Evolutionary conservation across 1,140 invertebrate genomes (phyloP).

Genomic region (Harpegnathos saltator): DNA sequence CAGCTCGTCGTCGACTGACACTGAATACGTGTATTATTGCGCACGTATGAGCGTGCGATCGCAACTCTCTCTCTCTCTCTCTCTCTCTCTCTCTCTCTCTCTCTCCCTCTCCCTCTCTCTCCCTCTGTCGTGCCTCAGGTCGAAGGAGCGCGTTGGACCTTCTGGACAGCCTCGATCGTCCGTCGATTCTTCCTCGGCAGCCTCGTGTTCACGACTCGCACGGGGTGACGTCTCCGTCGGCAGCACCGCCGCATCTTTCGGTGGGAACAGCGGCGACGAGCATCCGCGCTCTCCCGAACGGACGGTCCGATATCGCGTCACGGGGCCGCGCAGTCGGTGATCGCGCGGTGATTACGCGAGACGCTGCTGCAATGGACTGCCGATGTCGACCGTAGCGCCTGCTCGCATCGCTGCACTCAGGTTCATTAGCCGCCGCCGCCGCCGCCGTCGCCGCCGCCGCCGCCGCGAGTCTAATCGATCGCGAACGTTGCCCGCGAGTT

Average conservation of each 20-base stretch:
- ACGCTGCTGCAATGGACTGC: conserved; percentile 50
- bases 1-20: conserved; percentile 63
- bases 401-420: conserved; percentile 47
- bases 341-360: conserved; percentile 42
- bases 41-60: conserved; percentile 19
- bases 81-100: too few species aligned
- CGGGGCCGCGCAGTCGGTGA: not conserved
- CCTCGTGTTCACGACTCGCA: not conserved
- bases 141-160: not conserved
- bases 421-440: conserved; percentile 24
- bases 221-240: conserved; percentile 12
- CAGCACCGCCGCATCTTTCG: conserved; percentile 63
- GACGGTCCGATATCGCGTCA: conserved; percentile 37
- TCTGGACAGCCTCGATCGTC: not conserved
- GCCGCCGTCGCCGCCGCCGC: too few species aligned
- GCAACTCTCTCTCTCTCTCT: too few species aligned
- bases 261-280: not conserved
- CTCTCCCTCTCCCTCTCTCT: too few species aligned
- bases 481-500: conserved; percentile 27
- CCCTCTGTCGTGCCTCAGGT: too few species aligned
- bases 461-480: conserved; percentile 32
- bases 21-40: not conserved
- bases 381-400: conserved; percentile 41
- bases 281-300: not conserved
- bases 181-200: conserved; percentile 1